Percentiles rank a stretch among this genome's conserved stretches.
phyloP scores from a whole-genome alignment of 2,113 vertebrate genomes.

The Etia nguti region DNA sequence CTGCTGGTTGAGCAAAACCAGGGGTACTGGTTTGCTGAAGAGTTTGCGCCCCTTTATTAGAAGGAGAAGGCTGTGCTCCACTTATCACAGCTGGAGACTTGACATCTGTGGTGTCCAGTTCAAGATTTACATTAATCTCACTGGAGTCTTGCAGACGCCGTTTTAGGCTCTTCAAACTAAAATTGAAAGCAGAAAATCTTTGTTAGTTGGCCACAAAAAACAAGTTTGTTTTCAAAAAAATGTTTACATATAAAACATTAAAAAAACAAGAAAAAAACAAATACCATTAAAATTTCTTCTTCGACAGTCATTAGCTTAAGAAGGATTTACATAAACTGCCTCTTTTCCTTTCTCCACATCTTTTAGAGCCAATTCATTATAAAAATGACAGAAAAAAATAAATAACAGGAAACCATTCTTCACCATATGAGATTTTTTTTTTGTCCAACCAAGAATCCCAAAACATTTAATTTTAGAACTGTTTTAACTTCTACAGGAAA shows the following conservation, averaged over 20 bases:
- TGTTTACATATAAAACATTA: background rate
- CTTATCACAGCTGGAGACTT: background rate
- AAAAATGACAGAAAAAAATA: background rate
- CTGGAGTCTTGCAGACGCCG: background rate
- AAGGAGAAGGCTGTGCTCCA: background rate
- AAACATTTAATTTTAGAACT: background rate
- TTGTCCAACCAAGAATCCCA: background rate
- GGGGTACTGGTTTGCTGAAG: background rate
- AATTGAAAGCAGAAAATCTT: background rate
- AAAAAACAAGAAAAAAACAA: background rate
- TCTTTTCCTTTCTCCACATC: background rate
- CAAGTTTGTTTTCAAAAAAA: background rate
- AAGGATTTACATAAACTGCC: background rate
- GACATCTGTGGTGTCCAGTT: fast-evolving
- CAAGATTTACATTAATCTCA: background rate
- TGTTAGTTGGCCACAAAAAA: background rate
- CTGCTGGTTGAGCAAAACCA: background rate
- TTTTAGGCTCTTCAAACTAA: conserved; percentile 22
- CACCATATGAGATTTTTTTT: background rate
- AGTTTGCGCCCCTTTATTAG: background rate
- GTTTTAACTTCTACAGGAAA: background rate
- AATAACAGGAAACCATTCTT: background rate
- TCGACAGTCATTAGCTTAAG: background rate
- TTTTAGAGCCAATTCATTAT: background rate
- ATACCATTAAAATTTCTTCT: background rate